Conservation (phyloP, 2,888 invertebrate genomes). For the Agriopis marginaria region DNA sequence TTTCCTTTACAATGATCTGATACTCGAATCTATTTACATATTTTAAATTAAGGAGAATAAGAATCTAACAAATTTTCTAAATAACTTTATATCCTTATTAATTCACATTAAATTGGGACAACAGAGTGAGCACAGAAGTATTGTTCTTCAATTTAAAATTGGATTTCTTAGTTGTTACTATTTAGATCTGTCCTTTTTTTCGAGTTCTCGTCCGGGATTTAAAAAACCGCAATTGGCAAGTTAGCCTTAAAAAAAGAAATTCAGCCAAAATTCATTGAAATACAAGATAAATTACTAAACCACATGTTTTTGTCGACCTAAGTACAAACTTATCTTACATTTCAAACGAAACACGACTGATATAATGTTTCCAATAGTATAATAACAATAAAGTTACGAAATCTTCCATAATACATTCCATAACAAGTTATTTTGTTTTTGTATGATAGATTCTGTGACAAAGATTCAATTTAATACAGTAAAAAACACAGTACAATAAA, state of each 20-base stretch:
- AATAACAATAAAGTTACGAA: neutral
- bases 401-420: conserved; percentile 1
- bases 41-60: neutral
- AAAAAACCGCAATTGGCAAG: no score
- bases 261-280: neutral
- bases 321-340: conserved; percentile 1
- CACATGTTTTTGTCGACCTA: neutral
- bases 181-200: neutral
- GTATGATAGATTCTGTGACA: neutral
- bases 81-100: neutral
- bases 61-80: neutral
- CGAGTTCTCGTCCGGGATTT: no score
- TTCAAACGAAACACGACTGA: conserved; percentile 13
- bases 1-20: conserved; percentile 10
- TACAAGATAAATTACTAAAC: neutral
- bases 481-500: neutral
- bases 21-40: conserved; percentile 10
- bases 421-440: neutral
- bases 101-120: neutral
- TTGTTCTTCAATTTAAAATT: neutral
- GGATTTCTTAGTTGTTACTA: neutral
- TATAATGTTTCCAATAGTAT: neutral
- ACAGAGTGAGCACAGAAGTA: neutral
- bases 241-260: no score
- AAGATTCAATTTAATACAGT: neutral